Conservation (phyloP, 2,797 vertebrate species). For the Sebastes iracundus region DNA sequence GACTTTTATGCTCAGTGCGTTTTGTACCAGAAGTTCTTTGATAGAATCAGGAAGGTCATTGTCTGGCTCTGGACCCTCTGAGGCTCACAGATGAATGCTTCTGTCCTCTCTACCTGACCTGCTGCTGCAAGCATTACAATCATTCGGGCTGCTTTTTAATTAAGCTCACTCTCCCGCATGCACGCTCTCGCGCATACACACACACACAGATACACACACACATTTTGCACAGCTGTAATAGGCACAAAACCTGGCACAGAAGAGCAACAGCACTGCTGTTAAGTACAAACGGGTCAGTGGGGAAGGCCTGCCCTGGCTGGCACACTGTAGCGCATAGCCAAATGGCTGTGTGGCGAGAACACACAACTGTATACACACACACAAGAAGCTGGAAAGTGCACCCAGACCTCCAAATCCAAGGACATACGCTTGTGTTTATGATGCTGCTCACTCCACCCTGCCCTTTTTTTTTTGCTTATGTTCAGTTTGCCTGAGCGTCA, state of each 20-base stretch:
- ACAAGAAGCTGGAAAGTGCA: constrained; percentile 16
- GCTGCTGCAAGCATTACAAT: constrained; percentile 66
- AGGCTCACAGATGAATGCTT: constrained; percentile 74
- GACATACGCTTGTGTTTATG: constrained; percentile 29
- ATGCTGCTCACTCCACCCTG: background rate
- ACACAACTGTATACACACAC: constrained; percentile 1
- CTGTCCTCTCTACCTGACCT: constrained; percentile 67
- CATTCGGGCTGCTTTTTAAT: constrained; percentile 71
- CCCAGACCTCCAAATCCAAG: constrained; percentile 25
- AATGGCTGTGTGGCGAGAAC: constrained; percentile 43
- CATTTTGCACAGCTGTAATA: constrained; percentile 62
- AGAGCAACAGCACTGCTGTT: constrained; percentile 58
- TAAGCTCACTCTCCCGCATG: constrained; percentile 52
- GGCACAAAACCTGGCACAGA: constrained; percentile 53
- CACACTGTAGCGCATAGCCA: constrained; percentile 44
- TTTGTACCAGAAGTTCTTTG: constrained; percentile 65
- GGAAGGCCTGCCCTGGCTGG: constrained; percentile 53
- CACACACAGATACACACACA: background rate
- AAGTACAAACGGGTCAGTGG: constrained; percentile 73
- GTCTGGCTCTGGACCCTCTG: constrained; percentile 62
- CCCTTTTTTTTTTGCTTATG: background rate
- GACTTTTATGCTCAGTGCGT: constrained; percentile 47
- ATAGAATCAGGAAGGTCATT: constrained; percentile 66
- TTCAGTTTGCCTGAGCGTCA: constrained; percentile 10
- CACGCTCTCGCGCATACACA: background rate